These are phyloP conservation scores for Polypedilum pembai DNA, from an alignment of 1,140 invertebrate genomes.

Conservation along the genomic window DNA sequence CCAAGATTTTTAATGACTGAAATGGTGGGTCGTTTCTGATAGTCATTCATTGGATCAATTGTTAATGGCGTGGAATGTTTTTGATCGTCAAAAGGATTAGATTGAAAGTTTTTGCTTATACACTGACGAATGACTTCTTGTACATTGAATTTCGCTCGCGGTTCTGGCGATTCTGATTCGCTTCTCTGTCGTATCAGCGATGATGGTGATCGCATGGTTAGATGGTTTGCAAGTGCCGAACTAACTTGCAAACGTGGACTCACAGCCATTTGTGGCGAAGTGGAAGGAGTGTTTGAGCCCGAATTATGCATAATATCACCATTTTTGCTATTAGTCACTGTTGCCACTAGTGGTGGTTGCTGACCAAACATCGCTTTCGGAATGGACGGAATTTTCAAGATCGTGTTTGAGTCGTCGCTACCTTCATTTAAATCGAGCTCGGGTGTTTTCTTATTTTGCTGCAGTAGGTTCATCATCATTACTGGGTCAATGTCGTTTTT, in stretches of 20 bases:
- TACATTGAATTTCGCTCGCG: neutral
- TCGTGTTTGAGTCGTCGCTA: conserved; percentile 55
- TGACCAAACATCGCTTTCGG: conserved; percentile 57
- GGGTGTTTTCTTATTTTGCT: conserved; percentile 39
- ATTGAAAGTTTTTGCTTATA: conserved; percentile 37
- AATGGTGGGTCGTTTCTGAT: conserved; percentile 45
- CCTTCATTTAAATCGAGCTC: conserved; percentile 46
- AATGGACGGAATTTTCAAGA: conserved; percentile 88
- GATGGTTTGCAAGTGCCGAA: neutral
- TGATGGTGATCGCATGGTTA: neutral
- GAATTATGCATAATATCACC: conserved; percentile 39
- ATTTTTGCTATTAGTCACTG: conserved; percentile 37
- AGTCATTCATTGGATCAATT: conserved; percentile 30
- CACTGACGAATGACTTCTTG: conserved; percentile 16
- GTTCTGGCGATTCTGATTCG: neutral
- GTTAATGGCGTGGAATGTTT: conserved; percentile 60
- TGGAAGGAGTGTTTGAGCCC: conserved; percentile 37
- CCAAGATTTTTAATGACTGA: conserved; percentile 51
- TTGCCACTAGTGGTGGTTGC: conserved; percentile 43
- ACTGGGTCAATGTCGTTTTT: conserved; percentile 37
- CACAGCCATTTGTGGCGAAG: conserved; percentile 34
- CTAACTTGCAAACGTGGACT: conserved; percentile 34
- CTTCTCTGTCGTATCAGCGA: conserved; percentile 1
- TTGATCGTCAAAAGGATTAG: conserved; percentile 78
- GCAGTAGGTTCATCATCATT: conserved; percentile 32